Evolutionary conservation across 2,797 vertebrate species (phyloP), one percentile per base, ranked within the genome.

Genomic region (Bucorvus abyssinicus): DNA sequence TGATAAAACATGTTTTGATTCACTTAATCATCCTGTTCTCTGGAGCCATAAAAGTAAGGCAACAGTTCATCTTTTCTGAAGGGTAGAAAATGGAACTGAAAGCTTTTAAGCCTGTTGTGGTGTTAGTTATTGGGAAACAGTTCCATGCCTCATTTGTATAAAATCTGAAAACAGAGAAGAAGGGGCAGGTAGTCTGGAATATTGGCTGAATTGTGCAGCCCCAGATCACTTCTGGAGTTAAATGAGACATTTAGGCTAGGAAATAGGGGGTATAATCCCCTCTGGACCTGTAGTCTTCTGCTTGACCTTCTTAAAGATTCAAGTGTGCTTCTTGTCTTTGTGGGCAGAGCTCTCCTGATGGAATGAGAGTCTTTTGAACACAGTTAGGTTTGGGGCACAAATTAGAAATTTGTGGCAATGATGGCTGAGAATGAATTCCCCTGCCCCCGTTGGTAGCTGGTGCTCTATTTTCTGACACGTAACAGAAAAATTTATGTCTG

Each of bases 1-100:
- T 49, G 80, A 83, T 92, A 29, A 93, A 93, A 83, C 29, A 22
- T 38, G 32, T 26, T 86, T 91, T 71, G 53, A 40, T 85, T 89
- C 53, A 61, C 22, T 70, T 94, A 91, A 79, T 86, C 40, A 19
- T 74, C n/a, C 17, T 2, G 8, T 83, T 38, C 75, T 56, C 44
- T 20, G 55, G 36, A 56, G 71, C 40, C 45, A 30, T 82, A 55
- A 75, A 74, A 84, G 32, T 29, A 56, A 90, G 30, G 49, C 24
- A 79, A 49, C 5, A 3, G 57, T 91, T 69, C 34, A 24, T 88
- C 63, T 85, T 38, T 42, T 21, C 63, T 74, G 76, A 83, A 78
- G 36, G 77, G 44, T 32, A 70, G 27, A 30, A 76, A 91, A 82
- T 34, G 69, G 60, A 74, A 52, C 3, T 34, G 29, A 78, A 42